phyloP scores from a whole-genome alignment of 2,113 vertebrate genomes.

The Tringa solitaria region DNA sequence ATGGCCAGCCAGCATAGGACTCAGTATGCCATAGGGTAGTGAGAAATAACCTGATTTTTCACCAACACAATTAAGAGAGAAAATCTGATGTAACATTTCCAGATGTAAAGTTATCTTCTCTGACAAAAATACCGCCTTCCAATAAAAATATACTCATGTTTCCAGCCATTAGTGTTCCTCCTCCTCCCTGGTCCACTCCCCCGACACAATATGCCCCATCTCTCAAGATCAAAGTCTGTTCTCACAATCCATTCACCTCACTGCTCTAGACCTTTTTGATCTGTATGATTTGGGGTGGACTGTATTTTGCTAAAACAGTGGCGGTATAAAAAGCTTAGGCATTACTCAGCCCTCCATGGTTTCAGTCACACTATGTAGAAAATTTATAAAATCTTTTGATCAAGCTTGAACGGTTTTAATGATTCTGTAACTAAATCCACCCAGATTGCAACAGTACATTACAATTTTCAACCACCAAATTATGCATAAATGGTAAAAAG shows the following conservation, averaged over 20 bases:
- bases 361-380: not conserved
- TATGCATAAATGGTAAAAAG: not conserved
- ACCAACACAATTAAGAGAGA: accelerated
- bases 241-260: not conserved
- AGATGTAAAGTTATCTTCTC: not conserved
- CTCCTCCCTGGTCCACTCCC: not conserved
- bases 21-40: not conserved
- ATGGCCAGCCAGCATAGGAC: accelerated
- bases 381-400: not conserved
- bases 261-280: not conserved
- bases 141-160: not conserved
- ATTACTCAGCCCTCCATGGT: not conserved
- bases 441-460: not conserved
- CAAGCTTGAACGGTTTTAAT: not conserved
- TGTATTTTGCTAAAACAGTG: not conserved
- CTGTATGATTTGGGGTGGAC: not conserved
- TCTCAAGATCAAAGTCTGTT: not conserved
- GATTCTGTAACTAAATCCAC: not conserved
- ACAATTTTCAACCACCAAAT: not conserved
- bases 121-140: not conserved
- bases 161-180: not conserved
- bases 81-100: not conserved
- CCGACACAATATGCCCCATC: not conserved
- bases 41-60: not conserved
- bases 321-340: not conserved